Evolutionary conservation across 2,113 vertebrate genomes (phyloP), one percentile per base, ranked within the genome.

Genomic region (Castor canadensis): DNA sequence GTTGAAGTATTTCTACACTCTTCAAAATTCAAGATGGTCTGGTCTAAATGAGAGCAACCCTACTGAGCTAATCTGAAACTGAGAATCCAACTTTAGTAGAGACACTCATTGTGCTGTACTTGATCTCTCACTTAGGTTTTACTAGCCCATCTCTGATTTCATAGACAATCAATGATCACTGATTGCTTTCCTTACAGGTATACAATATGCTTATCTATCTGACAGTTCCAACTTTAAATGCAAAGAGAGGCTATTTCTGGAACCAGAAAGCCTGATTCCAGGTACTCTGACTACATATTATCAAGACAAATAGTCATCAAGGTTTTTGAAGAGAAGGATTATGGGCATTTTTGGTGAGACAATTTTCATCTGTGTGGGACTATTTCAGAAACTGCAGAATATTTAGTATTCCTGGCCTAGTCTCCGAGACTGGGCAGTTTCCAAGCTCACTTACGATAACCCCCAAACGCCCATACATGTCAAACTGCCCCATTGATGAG

Each of bases 221-320:
- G n/a, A 89, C 38, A 95, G 86, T 26, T 69, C 49, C 76, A 76
- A 17, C 49, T n/a, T 94, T 56, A 72, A 81, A 32, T 81, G 43
- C 22, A 84, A 83, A 94, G 79, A 69, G 73, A 77, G 54, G 11
- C 67, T 77, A 80, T 67, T 24, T 17, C 0, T n/a, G n/a, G n/a
- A n/a, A n/a, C n/a, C n/a, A n/a, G 4, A 73, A 64, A 83, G 89
- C 72, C 24, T 40, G 92, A 67, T 87, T 94, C 81, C 32, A 58
- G n/a, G 95, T 93, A 60, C 83, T 97, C 93, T n/a, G n/a, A n/a
- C n/a, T n/a, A n/a, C n/a, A n/a, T n/a, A 35, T 35, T 80, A 40
- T 69, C 88, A 87, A 6, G 22, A 49, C 56, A 56, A 47, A 49
- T 6, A 62, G 62, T 12, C 81, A 45, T 19, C 69, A 30, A n/a